These are phyloP conservation scores for Mayetiola destructor DNA, from an alignment of 2,888 invertebrate genomes.

Conservation along the genomic window DNA sequence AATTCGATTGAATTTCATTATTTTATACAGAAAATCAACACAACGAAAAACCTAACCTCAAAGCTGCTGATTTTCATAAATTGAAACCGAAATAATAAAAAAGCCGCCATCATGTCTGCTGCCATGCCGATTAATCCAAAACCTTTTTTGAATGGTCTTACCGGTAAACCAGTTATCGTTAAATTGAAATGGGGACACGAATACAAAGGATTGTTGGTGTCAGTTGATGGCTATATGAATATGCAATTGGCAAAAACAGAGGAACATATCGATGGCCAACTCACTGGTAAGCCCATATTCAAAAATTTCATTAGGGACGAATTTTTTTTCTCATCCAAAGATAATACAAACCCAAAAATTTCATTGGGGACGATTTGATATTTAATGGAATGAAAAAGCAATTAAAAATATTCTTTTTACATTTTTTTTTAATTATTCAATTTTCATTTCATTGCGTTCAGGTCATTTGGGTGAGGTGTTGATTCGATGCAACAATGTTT, in stretches of 20 bases:
- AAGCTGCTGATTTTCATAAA: not conserved
- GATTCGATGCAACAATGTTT: constrained; percentile 91
- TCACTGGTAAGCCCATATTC: constrained; percentile 51
- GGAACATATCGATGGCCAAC: constrained; percentile 85
- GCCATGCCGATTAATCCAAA: constrained; percentile 97
- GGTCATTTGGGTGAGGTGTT: constrained; percentile 91
- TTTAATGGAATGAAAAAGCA: not conserved
- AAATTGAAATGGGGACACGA: constrained; percentile 99
- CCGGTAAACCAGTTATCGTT: constrained; percentile 94
- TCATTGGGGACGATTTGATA: not conserved
- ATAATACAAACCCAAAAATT: not conserved
- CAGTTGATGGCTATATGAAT: constrained; percentile 99
- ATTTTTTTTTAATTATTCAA: not conserved
- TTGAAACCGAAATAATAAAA: not conserved
- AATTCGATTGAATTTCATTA: not conserved
- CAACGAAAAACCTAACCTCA: not conserved
- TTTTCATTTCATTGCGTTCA: constrained; percentile 23
- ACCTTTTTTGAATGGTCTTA: constrained; percentile 94
- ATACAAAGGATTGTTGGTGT: constrained; percentile 95
- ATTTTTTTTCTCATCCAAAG: not conserved
- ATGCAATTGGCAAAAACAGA: constrained; percentile 95
- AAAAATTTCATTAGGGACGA: not conserved
- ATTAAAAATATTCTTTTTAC: not conserved
- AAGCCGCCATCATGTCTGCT: constrained; percentile 40
- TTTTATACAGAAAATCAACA: not conserved